Base-by-base conservation (phyloP, 2,797 vertebrate genomes). In the Darevskia mixta region DNA sequence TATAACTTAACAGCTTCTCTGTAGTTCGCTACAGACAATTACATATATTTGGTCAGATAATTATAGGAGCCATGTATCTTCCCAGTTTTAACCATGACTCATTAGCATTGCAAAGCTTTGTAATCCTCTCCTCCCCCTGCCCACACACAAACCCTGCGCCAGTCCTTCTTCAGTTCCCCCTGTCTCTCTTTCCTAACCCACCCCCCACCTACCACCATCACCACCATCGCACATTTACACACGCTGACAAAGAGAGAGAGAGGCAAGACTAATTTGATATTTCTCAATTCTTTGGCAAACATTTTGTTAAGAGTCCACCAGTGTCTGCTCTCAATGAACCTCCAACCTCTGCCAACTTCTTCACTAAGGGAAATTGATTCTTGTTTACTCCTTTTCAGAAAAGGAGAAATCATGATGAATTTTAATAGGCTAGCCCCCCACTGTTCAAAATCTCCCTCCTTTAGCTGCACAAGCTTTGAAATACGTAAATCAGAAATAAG, bases 331-430 rank as follows among this genome's bases (percentile, higher is more conserved):
- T 87, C 85, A 84, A 92, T 92, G 93, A 95, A 95, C 91, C 82
- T 15, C 20, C 86, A 92, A 89, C 79, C 86, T 91, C 23, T 18
- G 93, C 69, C 93, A 95, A 71, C 86, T 94, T 93, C 80, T 94
- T 94, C 55, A 86, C n/a, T 87, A 90, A 90, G 90, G 92, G 94
- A 95, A 97, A 96, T 45, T 93, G 91, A 93, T 96, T 95, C 91
- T 91, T 95, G 88, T 95, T 97, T 95, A 95, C 82, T 87, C 87
- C 43, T 96, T 89, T 94, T 93, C 89, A 89, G 83, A 92, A 89
- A 91, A 93, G 86, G 88, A 83, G 90, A 66, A 95, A 92, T 94
- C 82, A 25, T 79, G 67, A 92, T 92, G 86, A 93, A 95, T 97
- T 96, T 96, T 95, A 94, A 95, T 93, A 96, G 78, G 82, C 86